A percentile compares a stretch with the other conserved stretches of the same genome.
These are phyloP conservation scores for Caenorhabditis brenneri DNA, from an alignment of 1,140 invertebrate species.

Conservation along the genomic window DNA sequence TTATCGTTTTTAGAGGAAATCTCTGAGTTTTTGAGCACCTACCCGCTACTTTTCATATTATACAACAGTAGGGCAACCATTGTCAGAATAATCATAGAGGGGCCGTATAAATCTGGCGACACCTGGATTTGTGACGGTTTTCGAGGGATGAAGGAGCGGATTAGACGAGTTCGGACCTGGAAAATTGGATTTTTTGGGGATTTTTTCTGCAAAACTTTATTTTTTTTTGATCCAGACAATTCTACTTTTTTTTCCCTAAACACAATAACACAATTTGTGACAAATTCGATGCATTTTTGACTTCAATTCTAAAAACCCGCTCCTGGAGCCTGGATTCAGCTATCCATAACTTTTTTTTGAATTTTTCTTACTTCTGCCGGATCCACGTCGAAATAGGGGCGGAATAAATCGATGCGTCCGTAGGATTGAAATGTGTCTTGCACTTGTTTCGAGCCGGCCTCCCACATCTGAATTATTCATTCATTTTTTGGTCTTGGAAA, in stretches of 20 bases:
- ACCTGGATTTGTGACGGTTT: conserved; percentile 49
- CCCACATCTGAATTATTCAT: conserved; percentile 51
- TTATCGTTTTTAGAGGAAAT: not conserved
- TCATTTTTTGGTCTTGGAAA: not conserved
- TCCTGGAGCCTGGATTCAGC: too few relatives aligned
- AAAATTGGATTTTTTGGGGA: too few relatives aligned
- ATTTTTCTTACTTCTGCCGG: conserved; percentile 26
- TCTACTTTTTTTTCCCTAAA: too few relatives aligned
- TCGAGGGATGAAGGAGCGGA: conserved; percentile 48
- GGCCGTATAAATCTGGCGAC: conserved; percentile 44
- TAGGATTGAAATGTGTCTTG: conserved; percentile 52
- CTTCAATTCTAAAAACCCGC: too few relatives aligned
- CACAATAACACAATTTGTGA: too few relatives aligned
- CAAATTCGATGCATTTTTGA: not conserved
- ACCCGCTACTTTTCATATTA: conserved; percentile 53
- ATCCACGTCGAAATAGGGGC: conserved; percentile 51
- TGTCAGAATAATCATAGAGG: conserved; percentile 45
- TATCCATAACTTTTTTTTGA: not conserved
- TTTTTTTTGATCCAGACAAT: too few relatives aligned
- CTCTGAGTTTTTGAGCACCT: not conserved
- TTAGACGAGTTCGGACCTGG: conserved; percentile 45
- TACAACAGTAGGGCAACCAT: conserved; percentile 49
- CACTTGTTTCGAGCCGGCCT: conserved; percentile 44
- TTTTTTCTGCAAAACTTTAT: too few relatives aligned
- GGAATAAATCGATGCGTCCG: conserved; percentile 45